Base-by-base conservation (phyloP, 1,140 invertebrate genomes). In the Drosophila bifasciata region DNA sequence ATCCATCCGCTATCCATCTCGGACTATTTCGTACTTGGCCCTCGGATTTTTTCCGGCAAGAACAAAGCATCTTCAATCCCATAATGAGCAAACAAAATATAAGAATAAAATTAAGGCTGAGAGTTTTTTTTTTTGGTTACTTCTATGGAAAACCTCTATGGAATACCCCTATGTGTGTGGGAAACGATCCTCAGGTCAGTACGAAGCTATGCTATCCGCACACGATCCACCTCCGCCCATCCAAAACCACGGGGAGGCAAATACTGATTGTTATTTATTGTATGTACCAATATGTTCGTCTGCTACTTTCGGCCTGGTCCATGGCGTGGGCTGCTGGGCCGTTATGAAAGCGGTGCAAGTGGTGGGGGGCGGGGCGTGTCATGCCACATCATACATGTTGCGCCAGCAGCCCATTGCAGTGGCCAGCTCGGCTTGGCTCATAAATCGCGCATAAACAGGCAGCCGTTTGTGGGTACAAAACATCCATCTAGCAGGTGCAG, bases 251-350 rank as follows among this genome's bases (percentile, higher is more conserved):
- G 28, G 8, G 8, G 19, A 4, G 23, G 46, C 28, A 36, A 50
- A 25, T 50, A 5, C 36, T 66, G 58, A 63, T 67, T 67, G 46
- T 67, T 67, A 67, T 64, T 67, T 64, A 70, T 70, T 55, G 46
- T 48, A 19, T 32, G 17, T 19, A 46, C 19, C 19, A 28, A 63
- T 55, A 43, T 36, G 32, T 44, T 69, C 73, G 68, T 64, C 62
- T 72, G 68, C 77, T 72, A 23, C 56, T 52, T 52, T 48, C 40
- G 51, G 40, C 9, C 16, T 46, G 46, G 45, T 59, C 28, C 17
- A 13, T 19, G 52, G 25, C 64, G 64, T 40, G 32, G 16, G 3
- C 17, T 15, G 9, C 72, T 40, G 32, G 16, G 3, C 17, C 15
- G 9, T 73, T 73, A 62, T 63, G 69, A 73, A 73, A 72, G 58